Evolutionary conservation across 2,113 vertebrate genomes (phyloP), one percentile per base, ranked within the genome.

Genomic region (Oncorhynchus kisutch): DNA sequence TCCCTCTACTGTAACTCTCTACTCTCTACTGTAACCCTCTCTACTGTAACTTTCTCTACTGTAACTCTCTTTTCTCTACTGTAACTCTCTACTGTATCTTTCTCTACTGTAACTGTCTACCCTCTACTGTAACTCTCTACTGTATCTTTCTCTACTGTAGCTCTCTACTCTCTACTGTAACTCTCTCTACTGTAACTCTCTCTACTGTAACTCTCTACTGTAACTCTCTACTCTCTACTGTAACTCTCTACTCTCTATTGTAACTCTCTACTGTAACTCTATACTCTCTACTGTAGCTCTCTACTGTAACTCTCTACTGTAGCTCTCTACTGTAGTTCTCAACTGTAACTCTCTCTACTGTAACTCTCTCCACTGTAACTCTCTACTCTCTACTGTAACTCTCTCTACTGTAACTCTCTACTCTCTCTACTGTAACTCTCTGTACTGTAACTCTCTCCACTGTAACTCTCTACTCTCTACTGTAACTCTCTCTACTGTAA

Each of bases 401-500:
- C 90, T 93, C 80, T 34, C 5, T 39, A 1, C 90, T 93, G 88
- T 93, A 89, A 25, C 25, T 88, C 85, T 27, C 27, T 27, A 1
- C 25, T 94, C 87, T 90, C 83, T 86, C 29, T 31, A 31, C 29
- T 5, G 29, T 31, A 31, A 84, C 83, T 90, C 75, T 91, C 89
- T 86, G 4, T 31, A 31, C 29, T 31, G 29, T 31, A 31, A 84
- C 83, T 90, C 76, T 91, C 89, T 92, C 34, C 8, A 0, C 34
- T 39, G 34, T 39, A 39, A 0, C 34, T 5, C 34, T 39, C 5
- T 69, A 31, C 80, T 39, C 34, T 81, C 16, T 83, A 88, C 86
- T 91, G 87, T 93, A 89, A 89, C 84, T 94, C 27, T 39, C 7
- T 81, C 16, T 83, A 88, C 86, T 91, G 86, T 93, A 89, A 89